These are phyloP conservation scores for Cossypha polioptera DNA, from an alignment of 2,797 vertebrate species.

Conservation along the genomic window DNA sequence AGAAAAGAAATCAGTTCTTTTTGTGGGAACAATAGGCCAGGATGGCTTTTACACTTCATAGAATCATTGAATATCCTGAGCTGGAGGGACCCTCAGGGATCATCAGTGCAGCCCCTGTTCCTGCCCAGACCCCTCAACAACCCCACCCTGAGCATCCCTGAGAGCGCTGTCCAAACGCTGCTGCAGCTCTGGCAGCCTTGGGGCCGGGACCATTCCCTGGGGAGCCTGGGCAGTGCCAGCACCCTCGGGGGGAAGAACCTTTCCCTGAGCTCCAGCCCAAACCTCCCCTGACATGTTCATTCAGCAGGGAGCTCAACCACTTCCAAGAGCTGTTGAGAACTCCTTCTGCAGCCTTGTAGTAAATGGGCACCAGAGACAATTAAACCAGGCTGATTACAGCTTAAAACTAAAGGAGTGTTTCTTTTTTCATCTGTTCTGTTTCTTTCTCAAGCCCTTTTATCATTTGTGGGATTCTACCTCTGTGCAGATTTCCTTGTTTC, in stretches of 20 bases:
- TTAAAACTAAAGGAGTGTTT: not conserved
- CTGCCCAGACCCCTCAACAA: not conserved
- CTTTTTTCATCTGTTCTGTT: not conserved
- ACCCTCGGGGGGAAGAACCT: not conserved
- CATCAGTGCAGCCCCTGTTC: not conserved
- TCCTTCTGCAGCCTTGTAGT: not conserved
- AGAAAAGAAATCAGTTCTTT: not conserved
- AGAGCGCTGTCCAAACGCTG: not conserved
- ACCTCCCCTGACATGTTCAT: not conserved
- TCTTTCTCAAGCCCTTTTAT: not conserved
- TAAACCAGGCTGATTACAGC: too few species aligned
- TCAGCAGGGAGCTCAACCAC: fast-evolving
- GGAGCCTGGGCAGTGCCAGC: not conserved
- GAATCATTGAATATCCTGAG: not conserved
- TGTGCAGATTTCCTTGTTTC: not conserved
- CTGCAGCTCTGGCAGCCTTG: not conserved
- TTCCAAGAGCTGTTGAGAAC: not conserved
- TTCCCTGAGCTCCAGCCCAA: not conserved
- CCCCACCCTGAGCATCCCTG: not conserved
- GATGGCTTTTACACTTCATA: not conserved
- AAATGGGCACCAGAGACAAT: not conserved
- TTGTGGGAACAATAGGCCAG: not conserved
- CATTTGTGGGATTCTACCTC: not conserved
- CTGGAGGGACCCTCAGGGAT: fast-evolving
- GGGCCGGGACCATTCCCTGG: not conserved